Evolutionary conservation across 1,140 invertebrate species (phyloP).

Genomic region (Sinonovacula constricta): DNA sequence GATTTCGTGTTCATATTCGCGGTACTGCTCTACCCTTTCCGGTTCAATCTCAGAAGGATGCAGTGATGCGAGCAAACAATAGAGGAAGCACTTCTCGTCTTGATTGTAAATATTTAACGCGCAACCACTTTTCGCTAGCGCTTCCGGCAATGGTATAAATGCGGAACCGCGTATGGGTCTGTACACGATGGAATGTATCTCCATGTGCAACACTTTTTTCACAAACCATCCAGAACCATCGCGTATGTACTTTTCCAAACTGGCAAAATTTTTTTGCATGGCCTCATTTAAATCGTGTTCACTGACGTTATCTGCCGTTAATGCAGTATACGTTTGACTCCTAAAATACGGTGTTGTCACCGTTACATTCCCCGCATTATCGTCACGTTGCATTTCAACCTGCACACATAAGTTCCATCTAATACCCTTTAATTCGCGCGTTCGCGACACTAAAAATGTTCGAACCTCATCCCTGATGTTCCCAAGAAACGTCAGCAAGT

Average conservation of each 20-base stretch:
- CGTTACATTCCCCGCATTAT: background rate
- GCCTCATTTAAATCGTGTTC: conserved; percentile 32
- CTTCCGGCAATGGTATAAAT: background rate
- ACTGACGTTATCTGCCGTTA: conserved; percentile 4
- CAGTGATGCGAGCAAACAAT: background rate
- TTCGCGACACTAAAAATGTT: background rate
- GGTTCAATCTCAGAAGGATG: background rate
- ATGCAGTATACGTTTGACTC: conserved; percentile 8
- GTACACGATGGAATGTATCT: background rate
- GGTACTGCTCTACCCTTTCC: conserved; percentile 12
- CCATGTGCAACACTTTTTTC: conserved; percentile 3
- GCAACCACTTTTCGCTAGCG: background rate
- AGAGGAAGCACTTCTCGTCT: too few relatives aligned
- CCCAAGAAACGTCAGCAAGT: conserved; percentile 6
- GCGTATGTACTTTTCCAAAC: too few relatives aligned
- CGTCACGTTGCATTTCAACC: conserved; percentile 13
- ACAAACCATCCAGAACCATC: conserved; percentile 11
- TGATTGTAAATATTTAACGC: conserved; percentile 17
- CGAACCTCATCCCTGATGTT: conserved; percentile 2
- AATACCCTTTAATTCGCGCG: background rate
- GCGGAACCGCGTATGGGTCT: conserved; percentile 1
- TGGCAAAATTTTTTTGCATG: too few relatives aligned
- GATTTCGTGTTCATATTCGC: conserved; percentile 1
- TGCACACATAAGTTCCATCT: conserved; percentile 16
- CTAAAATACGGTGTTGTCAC: conserved; percentile 12